Evolutionary conservation across 2,888 invertebrate genomes (phyloP).

Genomic region (Ferrisia virgata): DNA sequence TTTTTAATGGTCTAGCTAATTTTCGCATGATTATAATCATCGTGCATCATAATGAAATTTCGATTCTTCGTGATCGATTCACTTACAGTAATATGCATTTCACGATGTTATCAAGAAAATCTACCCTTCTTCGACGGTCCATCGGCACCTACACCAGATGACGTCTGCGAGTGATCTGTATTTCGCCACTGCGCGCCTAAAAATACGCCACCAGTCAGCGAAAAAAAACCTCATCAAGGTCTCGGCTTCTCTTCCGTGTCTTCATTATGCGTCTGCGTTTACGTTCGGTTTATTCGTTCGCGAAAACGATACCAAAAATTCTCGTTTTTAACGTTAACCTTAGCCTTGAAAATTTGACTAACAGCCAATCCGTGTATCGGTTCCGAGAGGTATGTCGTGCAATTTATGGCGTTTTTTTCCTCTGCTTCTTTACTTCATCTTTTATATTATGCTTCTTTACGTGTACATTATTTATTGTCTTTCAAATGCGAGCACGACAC

Average conservation of each 20-base stretch:
- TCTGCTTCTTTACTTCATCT: no score
- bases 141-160: neutral
- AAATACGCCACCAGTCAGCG: neutral
- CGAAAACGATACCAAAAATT: slow-evolving; percentile 4
- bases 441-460: no score
- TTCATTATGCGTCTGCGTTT: neutral
- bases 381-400: neutral
- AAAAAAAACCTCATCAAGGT: neutral
- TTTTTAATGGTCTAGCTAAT: no score
- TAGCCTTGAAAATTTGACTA: slow-evolving; percentile 20
- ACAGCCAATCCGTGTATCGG: slow-evolving; percentile 1
- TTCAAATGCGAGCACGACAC: no score
- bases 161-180: no score
- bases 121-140: no score
- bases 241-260: slow-evolving; percentile 1
- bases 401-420: neutral
- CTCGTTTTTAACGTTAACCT: slow-evolving; percentile 20
- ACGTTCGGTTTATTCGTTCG: neutral
- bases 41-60: no score
- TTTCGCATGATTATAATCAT: no score
- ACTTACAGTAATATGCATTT: no score
- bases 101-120: no score
- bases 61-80: no score
- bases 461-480: neutral
- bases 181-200: neutral